These are phyloP conservation scores for Ceratina australensis DNA, from an alignment of 1,140 invertebrate genomes.

Conservation along the genomic window DNA sequence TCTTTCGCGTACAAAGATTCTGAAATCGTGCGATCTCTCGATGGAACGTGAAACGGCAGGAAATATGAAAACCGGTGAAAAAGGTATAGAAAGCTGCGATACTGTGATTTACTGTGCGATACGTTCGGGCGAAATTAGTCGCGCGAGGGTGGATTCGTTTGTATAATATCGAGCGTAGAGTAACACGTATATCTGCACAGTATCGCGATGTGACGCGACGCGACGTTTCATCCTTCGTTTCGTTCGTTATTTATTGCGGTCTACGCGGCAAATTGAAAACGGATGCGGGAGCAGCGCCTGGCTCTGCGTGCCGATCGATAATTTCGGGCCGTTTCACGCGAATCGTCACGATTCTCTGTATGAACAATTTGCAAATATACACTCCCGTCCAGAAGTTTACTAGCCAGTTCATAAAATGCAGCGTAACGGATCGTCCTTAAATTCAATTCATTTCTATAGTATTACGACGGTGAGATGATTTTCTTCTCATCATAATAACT, in stretches of 20 bases:
- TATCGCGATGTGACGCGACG: too few relatives aligned
- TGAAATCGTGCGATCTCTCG: too few relatives aligned
- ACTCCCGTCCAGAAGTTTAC: too few relatives aligned
- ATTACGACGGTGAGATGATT: too few relatives aligned
- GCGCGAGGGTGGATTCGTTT: not conserved
- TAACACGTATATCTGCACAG: not conserved
- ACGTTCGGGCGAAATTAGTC: not conserved
- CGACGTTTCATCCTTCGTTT: not conserved
- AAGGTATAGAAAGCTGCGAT: not conserved
- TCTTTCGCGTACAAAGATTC: too few relatives aligned
- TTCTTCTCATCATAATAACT: too few relatives aligned
- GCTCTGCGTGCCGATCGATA: slow-evolving; percentile 15
- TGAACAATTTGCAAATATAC: slow-evolving; percentile 26
- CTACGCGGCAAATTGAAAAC: slow-evolving; percentile 19
- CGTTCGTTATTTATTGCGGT: slow-evolving; percentile 12
- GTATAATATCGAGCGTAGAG: not conserved
- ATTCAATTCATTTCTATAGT: too few relatives aligned
- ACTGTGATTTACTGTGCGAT: not conserved
- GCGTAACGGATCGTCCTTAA: too few relatives aligned
- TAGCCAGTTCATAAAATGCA: too few relatives aligned
- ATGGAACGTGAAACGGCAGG: too few relatives aligned
- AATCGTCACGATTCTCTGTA: slow-evolving; percentile 7
- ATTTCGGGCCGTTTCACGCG: slow-evolving; percentile 19
- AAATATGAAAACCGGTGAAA: too few relatives aligned
- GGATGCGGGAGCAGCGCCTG: slow-evolving; percentile 2